Evolutionary conservation across 2,888 invertebrate genomes (phyloP).

Genomic region (Eucriotettix oculatus): DNA sequence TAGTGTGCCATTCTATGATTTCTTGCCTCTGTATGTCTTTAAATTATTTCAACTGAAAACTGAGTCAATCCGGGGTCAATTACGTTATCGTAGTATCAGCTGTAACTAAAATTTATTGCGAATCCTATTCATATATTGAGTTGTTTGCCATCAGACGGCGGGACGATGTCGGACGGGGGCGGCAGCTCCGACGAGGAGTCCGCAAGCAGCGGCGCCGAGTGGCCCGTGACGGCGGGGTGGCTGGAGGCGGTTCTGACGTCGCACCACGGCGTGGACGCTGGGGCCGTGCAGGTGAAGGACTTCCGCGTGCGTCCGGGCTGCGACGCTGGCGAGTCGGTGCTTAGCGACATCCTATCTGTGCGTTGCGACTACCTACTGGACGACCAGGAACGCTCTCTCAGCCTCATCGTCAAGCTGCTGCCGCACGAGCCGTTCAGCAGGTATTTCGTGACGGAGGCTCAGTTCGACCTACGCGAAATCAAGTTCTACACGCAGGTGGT

Average conservation of each 20-base stretch:
- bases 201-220: constrained; percentile 32
- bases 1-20: no score
- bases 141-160: background rate
- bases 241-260: constrained; percentile 32
- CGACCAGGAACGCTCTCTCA: constrained; percentile 23
- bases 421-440: constrained; percentile 65
- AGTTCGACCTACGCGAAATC: constrained; percentile 67
- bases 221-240: constrained; percentile 38
- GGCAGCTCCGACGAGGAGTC: constrained; percentile 27
- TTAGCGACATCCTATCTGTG: constrained; percentile 66
- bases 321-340: constrained; percentile 50
- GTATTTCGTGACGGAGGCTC: constrained; percentile 65
- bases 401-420: constrained; percentile 55
- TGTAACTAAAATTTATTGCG: no score
- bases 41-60: no score
- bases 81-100: no score
- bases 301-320: constrained; percentile 40
- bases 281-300: constrained; percentile 26
- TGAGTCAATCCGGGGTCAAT: no score
- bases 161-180: constrained; percentile 33
- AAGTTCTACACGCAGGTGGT: constrained; percentile 66
- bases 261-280: constrained; percentile 22
- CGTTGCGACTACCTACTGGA: constrained; percentile 41
- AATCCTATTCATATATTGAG: no score
- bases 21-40: no score